Base-by-base conservation (phyloP, 2,113 vertebrate genomes). In the Phycodurus eques region DNA sequence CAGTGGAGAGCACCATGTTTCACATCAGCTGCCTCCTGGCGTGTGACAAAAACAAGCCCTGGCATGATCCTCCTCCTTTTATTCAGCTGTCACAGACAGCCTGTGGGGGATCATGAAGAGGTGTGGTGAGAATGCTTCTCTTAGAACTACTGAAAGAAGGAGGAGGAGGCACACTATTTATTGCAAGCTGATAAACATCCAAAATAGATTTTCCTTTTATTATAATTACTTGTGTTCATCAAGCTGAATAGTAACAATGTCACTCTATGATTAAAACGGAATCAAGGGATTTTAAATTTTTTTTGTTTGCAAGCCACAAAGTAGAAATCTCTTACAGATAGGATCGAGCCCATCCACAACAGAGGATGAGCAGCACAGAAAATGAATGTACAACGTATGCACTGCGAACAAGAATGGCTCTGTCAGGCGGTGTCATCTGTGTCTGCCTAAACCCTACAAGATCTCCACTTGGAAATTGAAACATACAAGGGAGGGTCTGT, bases 41-140 rank as follows among this genome's bases (percentile, higher is more conserved):
- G 83, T 89, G 87, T 84, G 85, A 87, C 84, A 73, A 69, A 83
- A 88, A 84, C 83, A 84, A 80, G 77, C 74, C 65, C 4, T 15
- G 70, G 76, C 85, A 74, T 66, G 86, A 68, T 84, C 85, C 79
- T 77, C 68, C 67, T 70, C 61, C 77, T 80, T 78, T 73, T 74
- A 75, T 81, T 76, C 49, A 63, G 70, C 81, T 80, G 85, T 85
- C 79, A 82, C 61, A 68, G 77, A 77, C 73, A 77, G 66, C 63
- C 75, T 57, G 15, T 64, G 75, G 78, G 75, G 67, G 20, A 1
- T 49, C 13, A 47, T 22, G 49, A 5, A 67, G 49, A 51, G 22
- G 44, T 67, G 65, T 22, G 47, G 49, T 47, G 27, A 67, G 49
- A 31, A 31, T 8, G 7, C 20, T 49, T 67, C 43, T 22, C 12